Percentiles rank a stretch among this genome's conserved stretches.
Conservation (phyloP, 2,797 vertebrate species). For the Phyllotis vaccarum region DNA sequence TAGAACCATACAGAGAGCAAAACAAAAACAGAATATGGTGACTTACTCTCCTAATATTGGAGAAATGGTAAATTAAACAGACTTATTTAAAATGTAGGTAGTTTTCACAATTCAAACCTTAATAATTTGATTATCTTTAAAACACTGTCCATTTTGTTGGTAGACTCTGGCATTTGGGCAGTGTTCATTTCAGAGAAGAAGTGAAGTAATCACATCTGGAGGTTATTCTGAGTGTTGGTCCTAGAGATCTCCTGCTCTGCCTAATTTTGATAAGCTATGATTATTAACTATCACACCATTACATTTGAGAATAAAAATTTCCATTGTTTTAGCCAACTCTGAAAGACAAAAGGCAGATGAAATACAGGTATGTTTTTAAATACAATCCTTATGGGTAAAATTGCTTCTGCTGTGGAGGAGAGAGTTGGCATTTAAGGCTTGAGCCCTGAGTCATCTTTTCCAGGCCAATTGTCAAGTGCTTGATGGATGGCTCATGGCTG, state of each 20-base stretch:
- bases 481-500: slow-evolving; percentile 81
- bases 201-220: not conserved
- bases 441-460: slow-evolving; percentile 88
- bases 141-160: not conserved
- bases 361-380: slow-evolving; percentile 21
- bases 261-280: not conserved
- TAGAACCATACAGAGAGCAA: not conserved
- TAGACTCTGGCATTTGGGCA: not conserved
- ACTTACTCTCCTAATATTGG: not conserved
- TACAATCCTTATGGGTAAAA: not conserved
- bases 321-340: slow-evolving; percentile 16
- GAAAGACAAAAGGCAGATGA: slow-evolving; percentile 43
- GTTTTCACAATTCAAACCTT: not conserved
- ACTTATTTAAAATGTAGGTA: not conserved
- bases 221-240: not conserved
- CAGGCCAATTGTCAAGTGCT: slow-evolving; percentile 84
- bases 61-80: not conserved
- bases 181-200: not conserved
- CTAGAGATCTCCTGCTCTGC: too few relatives aligned
- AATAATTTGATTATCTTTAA: not conserved
- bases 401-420: slow-evolving; percentile 50
- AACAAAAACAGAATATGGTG: not conserved
- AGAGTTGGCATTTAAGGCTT: slow-evolving; percentile 79
- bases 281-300: not conserved
- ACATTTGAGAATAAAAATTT: not conserved